These are phyloP conservation scores for Bicyclus anynana DNA, from an alignment of 1,140 invertebrate genomes.

Conservation along the genomic window DNA sequence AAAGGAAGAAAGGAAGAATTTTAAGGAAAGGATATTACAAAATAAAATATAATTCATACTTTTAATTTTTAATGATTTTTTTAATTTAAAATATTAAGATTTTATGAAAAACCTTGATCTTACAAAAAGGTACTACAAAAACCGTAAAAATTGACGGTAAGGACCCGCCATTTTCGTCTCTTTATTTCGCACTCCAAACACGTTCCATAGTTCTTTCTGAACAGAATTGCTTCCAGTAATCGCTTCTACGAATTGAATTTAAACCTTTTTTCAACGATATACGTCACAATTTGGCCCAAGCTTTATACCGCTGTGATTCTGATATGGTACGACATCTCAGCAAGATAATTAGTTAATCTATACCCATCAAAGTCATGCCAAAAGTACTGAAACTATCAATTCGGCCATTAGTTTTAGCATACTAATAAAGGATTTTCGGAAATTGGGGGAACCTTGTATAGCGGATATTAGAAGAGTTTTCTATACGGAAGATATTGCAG, in stretches of 20 bases:
- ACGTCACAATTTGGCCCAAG: slow-evolving; percentile 52
- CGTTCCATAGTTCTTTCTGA: slow-evolving; percentile 69
- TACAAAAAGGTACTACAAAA: slow-evolving; percentile 57
- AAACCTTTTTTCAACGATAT: slow-evolving; percentile 53
- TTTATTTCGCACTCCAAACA: slow-evolving; percentile 49
- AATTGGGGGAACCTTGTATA: no score
- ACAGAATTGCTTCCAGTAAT: slow-evolving; percentile 70
- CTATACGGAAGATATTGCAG: no score
- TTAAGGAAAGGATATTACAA: no score
- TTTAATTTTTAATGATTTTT: no score
- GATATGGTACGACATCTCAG: slow-evolving; percentile 7
- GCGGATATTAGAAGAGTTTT: no score
- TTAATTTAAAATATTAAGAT: slow-evolving; percentile 37
- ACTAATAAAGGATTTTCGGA: no score
- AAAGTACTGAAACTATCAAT: not conserved
- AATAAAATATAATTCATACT: no score
- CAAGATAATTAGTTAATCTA: not conserved
- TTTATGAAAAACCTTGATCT: slow-evolving; percentile 29
- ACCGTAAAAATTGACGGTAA: slow-evolving; percentile 39
- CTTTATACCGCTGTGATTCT: slow-evolving; percentile 49
- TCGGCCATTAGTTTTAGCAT: no score
- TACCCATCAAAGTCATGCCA: not conserved
- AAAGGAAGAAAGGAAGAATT: no score
- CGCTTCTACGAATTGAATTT: slow-evolving; percentile 51
- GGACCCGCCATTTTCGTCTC: slow-evolving; percentile 38